Percentiles rank a stretch among this genome's conserved stretches.
phyloP scores from a whole-genome alignment of 2,888 invertebrate genomes.

The Macroteleia sp. region DNA sequence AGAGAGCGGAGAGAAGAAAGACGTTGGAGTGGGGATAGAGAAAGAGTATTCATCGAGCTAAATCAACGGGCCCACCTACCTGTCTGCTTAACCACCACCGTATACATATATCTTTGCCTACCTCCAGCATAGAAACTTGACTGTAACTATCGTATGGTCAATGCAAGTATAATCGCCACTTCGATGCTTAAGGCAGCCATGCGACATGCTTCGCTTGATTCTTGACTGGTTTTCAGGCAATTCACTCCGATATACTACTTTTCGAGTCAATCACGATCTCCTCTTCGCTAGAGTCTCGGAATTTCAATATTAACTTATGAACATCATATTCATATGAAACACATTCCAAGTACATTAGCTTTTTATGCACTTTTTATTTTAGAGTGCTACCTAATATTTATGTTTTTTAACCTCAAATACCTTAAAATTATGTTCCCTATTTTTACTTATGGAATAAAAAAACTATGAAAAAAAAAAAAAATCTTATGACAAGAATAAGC shows the following conservation, averaged over 20 bases:
- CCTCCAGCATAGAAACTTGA: slow-evolving; percentile 46
- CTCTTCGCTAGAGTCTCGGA: slow-evolving; percentile 21
- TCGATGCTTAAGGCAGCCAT: slow-evolving; percentile 59
- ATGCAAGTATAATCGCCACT: slow-evolving; percentile 53
- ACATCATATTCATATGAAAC: slow-evolving; percentile 22
- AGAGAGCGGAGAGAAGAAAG: slow-evolving; percentile 56
- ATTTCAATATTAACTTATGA: slow-evolving; percentile 36
- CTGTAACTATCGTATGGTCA: slow-evolving; percentile 49
- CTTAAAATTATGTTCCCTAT: too few species aligned
- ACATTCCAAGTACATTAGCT: too few species aligned
- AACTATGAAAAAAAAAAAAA: too few species aligned
- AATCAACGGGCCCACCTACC: too few species aligned
- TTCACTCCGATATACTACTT: slow-evolving; percentile 38
- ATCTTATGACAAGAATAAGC: too few species aligned
- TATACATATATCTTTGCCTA: slow-evolving; percentile 43
- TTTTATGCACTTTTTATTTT: too few species aligned
- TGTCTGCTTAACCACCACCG: too few species aligned
- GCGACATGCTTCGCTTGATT: slow-evolving; percentile 71
- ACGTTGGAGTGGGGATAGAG: slow-evolving; percentile 51
- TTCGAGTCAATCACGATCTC: slow-evolving; percentile 54
- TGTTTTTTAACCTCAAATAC: too few species aligned
- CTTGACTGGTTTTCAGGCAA: slow-evolving; percentile 58
- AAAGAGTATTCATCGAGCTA: slow-evolving; percentile 68
- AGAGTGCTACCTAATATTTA: too few species aligned
- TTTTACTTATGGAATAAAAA: too few species aligned